These are phyloP conservation scores for Lasiommata megera DNA, from an alignment of 2,888 invertebrate genomes.

Conservation along the genomic window DNA sequence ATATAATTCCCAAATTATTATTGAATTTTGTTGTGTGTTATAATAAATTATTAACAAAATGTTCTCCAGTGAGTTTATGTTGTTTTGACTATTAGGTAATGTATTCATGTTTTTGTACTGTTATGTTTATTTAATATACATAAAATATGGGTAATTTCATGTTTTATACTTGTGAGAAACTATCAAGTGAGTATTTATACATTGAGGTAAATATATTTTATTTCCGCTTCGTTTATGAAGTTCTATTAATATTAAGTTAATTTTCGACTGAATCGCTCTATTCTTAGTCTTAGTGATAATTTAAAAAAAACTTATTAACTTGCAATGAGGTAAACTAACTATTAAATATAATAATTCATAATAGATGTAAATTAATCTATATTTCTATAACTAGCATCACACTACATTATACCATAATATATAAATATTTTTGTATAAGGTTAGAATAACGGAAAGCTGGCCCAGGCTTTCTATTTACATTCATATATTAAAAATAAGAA, in stretches of 20 bases:
- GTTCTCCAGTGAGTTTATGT: neutral
- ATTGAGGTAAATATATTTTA: neutral
- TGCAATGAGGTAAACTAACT: neutral
- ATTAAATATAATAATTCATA: neutral
- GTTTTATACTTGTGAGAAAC: neutral
- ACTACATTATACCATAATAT: conserved; percentile 1
- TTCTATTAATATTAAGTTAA: neutral
- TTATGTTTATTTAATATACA: neutral
- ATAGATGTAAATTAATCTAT: conserved; percentile 6
- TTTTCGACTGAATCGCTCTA: conserved; percentile 1
- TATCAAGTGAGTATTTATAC: neutral
- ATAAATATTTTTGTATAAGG: conserved; percentile 25
- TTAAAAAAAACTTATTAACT: neutral
- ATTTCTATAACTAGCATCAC: conserved; percentile 16
- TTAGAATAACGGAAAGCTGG: conserved; percentile 8
- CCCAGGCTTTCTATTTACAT: too few relatives aligned
- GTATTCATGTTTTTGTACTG: neutral
- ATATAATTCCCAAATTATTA: conserved; percentile 54
- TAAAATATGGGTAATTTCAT: neutral
- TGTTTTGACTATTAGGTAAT: neutral
- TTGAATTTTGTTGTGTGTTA: conserved; percentile 39
- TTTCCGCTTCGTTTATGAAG: neutral
- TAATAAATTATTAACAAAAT: conserved; percentile 7
- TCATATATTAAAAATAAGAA: too few relatives aligned
- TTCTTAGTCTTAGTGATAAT: neutral